Evolutionary conservation across 1,140 invertebrate species (phyloP).

Genomic region (Camponotus pennsylvanicus): DNA sequence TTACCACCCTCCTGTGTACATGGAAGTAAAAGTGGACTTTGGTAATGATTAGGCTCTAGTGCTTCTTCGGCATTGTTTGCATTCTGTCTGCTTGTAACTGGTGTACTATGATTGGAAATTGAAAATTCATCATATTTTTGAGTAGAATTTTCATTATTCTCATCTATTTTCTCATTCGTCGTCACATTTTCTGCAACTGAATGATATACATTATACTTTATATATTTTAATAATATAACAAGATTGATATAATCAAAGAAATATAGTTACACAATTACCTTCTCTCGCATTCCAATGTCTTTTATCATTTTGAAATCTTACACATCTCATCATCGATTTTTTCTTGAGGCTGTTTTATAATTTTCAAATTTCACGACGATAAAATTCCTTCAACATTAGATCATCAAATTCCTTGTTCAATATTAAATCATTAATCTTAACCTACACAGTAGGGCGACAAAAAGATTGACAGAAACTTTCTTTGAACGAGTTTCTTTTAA

Average conservation of each 20-base stretch:
- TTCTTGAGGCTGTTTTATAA: not conserved
- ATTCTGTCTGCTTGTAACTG: constrained; percentile 60
- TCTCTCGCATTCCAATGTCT: not conserved
- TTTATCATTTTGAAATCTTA: constrained; percentile 7
- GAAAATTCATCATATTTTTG: not conserved
- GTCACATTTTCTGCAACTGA: not conserved
- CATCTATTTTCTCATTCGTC: not conserved
- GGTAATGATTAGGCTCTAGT: constrained; percentile 67
- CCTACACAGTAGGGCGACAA: not conserved
- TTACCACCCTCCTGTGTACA: constrained; percentile 78
- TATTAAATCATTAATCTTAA: constrained; percentile 17
- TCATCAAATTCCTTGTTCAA: not conserved
- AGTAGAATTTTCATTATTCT: constrained; percentile 27
- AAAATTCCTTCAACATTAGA: not conserved
- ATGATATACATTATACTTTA: not conserved
- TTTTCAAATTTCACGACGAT: not conserved
- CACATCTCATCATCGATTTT: constrained; percentile 25
- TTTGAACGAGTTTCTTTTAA: not conserved
- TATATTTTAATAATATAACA: not conserved
- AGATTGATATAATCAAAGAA: not conserved
- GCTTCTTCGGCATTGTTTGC: constrained; percentile 57
- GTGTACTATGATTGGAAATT: constrained; percentile 73
- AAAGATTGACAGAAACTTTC: no score
- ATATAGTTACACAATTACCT: constrained; percentile 2
- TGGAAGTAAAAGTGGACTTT: constrained; percentile 70